Percentiles rank a stretch among this genome's conserved stretches.
Evolutionary conservation across 2,888 invertebrate species (phyloP).

Genomic region (Rhodophaea formosa): DNA sequence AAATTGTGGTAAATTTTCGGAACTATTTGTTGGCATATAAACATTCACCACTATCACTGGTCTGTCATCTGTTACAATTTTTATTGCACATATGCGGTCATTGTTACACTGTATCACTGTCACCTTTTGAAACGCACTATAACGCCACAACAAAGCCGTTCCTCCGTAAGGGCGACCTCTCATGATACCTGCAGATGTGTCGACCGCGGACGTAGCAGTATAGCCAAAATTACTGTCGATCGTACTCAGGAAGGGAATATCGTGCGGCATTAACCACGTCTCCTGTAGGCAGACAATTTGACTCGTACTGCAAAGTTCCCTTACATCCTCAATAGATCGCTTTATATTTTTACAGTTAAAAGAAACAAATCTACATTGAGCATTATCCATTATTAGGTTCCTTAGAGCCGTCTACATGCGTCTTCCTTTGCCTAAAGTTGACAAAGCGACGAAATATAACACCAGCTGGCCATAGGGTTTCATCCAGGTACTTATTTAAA

Average conservation of each 20-base stretch:
- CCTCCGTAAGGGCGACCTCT: constrained; percentile 12
- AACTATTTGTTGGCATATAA: too few relatives aligned
- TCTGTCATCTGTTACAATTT: too few relatives aligned
- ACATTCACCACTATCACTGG: too few relatives aligned
- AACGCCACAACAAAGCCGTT: neutral
- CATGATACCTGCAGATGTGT: constrained; percentile 15
- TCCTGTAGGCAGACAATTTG: constrained; percentile 18
- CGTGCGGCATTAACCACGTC: constrained; percentile 20
- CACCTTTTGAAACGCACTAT: constrained; percentile 2
- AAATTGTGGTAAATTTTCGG: too few relatives aligned
- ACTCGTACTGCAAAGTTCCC: constrained; percentile 1
- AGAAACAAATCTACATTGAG: neutral
- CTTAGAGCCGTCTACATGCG: neutral
- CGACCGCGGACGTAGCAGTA: constrained; percentile 20
- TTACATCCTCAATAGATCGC: constrained; percentile 15
- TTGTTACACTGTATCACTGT: constrained; percentile 7
- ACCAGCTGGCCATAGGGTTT: constrained; percentile 31
- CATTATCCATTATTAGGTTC: neutral
- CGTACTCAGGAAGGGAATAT: constrained; percentile 13
- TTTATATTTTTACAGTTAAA: constrained; percentile 20
- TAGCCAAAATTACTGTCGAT: constrained; percentile 14
- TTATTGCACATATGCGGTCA: too few relatives aligned
- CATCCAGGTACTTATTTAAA: constrained; percentile 28
- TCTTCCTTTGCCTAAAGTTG: constrained; percentile 22
- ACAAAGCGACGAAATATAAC: constrained; percentile 34